Evolutionary conservation across 1,140 invertebrate genomes (phyloP), one percentile per base, ranked within the genome.

Genomic region (Drosophila carrolli): DNA sequence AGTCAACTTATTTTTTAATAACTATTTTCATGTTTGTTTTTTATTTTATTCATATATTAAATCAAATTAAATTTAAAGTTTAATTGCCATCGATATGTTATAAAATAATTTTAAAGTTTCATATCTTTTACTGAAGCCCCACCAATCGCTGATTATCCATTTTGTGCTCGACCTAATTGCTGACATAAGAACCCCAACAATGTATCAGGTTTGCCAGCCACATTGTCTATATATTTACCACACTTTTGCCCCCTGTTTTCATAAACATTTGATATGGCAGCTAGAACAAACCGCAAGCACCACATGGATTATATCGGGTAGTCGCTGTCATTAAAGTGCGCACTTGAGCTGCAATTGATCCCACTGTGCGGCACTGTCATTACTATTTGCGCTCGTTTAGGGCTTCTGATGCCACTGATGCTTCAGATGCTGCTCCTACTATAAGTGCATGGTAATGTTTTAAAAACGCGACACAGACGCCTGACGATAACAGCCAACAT

Each of bases 381-480:
- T 89, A 86, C 86, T 81, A 86, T 85, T 86, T 85, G 78, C 74
- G 74, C 81, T 81, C 78, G 82, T 81, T 85, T 86, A 81, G 81
- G 60, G 77, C 81, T 76, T 41, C 62, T 66, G 61, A 65, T 29
- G 29, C 11, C 35, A 23, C n/a, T 66, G 61, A 65, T 29, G 29
- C 11, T 44, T 35, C n/a, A 27, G 58, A 19, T 66, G 29, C 58
- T 16, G 59, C 35, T 48, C 10, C 51, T 40, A 38, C 74, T 73
- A 43, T 86, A 81, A 86, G 82, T 86, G 82, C 77, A 81, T 77
- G 82, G 78, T 85, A 85, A 85, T 85, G 82, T 85, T 86, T 85
- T 81, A 78, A 72, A 85, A 77, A 71, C 70, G 66, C 78, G 68
- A 72, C 75, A 77, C 50, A 71, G 60, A 76, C 62, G 61, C 43